These are phyloP conservation scores for Aplysina aerophoba DNA, from an alignment of 37 sponge, comb jelly and placozoan species.

Conservation along the genomic window DNA sequence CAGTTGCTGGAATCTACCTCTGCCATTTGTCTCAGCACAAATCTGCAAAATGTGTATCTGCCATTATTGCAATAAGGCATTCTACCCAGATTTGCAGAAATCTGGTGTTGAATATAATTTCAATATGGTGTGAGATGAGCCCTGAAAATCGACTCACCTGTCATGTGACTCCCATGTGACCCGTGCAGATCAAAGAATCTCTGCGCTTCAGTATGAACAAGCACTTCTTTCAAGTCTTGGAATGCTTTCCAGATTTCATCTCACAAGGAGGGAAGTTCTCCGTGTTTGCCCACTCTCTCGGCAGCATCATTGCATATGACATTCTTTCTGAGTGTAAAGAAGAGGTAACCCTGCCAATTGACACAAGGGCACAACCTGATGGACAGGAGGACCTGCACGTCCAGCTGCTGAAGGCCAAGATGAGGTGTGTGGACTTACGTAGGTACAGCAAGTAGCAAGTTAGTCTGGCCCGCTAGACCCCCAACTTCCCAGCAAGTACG, in stretches of 20 bases:
- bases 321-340: slow-evolving; percentile 49
- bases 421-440: background rate
- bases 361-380: background rate
- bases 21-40: too few species aligned
- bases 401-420: slow-evolving; percentile 25
- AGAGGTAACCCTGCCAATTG: background rate
- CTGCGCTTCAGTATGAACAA: slow-evolving; percentile 57
- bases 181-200: slow-evolving; percentile 59
- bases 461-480: too few species aligned
- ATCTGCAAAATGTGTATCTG: too few species aligned
- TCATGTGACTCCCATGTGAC: slow-evolving; percentile 23
- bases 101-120: too few species aligned
- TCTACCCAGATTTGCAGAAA: too few species aligned
- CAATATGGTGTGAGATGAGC: too few species aligned
- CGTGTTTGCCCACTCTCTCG: slow-evolving; percentile 86
- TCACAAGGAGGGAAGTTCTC: slow-evolving; percentile 72
- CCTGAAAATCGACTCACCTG: background rate
- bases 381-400: slow-evolving; percentile 18
- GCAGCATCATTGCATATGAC: slow-evolving; percentile 87
- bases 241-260: slow-evolving; percentile 71
- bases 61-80: too few species aligned
- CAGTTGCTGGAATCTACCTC: too few species aligned
- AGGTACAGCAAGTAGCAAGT: too few species aligned
- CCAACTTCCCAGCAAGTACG: too few species aligned
- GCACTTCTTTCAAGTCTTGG: slow-evolving; percentile 65